phyloP scores from a whole-genome alignment of 2,113 vertebrate genomes.

The Chinchilla lanigera region DNA sequence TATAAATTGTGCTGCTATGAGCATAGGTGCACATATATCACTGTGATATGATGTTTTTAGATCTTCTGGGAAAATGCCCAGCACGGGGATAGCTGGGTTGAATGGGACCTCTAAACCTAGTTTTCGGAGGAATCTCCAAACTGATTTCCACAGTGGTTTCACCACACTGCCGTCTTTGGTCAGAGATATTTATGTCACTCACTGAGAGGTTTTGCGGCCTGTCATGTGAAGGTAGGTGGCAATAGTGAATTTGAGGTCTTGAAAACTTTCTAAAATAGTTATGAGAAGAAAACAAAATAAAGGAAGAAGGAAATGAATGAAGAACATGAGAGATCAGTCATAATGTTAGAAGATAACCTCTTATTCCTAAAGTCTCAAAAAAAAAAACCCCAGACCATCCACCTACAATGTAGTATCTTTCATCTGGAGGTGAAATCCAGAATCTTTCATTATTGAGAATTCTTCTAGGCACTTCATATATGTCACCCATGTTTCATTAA shows the following conservation, averaged over 20 bases:
- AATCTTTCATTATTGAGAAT: slow-evolving; percentile 41
- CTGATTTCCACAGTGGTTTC: too few relatives aligned
- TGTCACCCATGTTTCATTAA: slow-evolving; percentile 66
- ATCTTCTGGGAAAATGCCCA: too few relatives aligned
- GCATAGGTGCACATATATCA: too few relatives aligned
- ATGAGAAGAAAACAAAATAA: not conserved
- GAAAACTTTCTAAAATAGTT: not conserved
- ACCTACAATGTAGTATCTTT: slow-evolving; percentile 35
- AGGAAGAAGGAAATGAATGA: not conserved
- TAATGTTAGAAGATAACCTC: slow-evolving; percentile 21
- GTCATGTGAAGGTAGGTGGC: not conserved
- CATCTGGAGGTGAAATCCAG: slow-evolving; percentile 48
- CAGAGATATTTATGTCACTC: not conserved
- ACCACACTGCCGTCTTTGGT: not conserved
- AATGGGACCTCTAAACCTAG: too few relatives aligned
- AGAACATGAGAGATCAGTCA: not conserved
- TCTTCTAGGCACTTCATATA: slow-evolving; percentile 57
- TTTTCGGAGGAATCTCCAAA: too few relatives aligned
- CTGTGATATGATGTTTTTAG: too few relatives aligned
- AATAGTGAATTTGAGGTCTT: not conserved
- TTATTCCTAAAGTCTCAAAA: slow-evolving; percentile 24
- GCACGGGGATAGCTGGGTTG: too few relatives aligned
- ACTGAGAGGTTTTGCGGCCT: not conserved
- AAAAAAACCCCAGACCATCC: slow-evolving; percentile 29
- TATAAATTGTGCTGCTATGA: too few relatives aligned